These are phyloP conservation scores for Meloidogyne exigua DNA, from an alignment of 1,140 invertebrate species.

Conservation along the genomic window DNA sequence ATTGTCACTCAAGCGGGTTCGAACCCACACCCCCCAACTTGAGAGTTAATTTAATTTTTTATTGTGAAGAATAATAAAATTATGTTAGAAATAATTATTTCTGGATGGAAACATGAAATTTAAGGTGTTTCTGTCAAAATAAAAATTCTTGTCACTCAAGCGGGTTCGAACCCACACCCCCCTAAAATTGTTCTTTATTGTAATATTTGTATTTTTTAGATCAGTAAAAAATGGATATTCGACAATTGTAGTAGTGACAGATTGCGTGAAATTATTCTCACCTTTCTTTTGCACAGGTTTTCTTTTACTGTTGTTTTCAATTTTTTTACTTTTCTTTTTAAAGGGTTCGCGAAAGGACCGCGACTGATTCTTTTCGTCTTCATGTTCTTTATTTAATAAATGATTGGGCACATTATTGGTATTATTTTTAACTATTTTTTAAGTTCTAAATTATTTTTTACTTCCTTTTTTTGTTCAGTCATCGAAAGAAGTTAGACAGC, in stretches of 20 bases:
- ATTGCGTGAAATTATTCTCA: constrained; percentile 52
- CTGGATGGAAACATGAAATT: no score
- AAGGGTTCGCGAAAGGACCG: constrained; percentile 36
- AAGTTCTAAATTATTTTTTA: neutral
- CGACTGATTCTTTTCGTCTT: constrained; percentile 49
- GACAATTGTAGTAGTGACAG: constrained; percentile 55
- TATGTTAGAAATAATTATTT: no score
- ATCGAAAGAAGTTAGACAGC: constrained; percentile 53
- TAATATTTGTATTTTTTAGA: no score
- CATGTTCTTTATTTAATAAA: constrained; percentile 57
- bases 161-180: no score
- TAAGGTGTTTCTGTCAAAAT: no score
- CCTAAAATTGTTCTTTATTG: no score
- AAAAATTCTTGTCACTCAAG: no score
- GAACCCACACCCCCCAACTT: no score
- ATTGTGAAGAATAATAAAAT: no score
- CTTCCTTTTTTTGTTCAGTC: constrained; percentile 37
- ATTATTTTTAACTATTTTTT: constrained; percentile 26
- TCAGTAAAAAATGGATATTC: constrained; percentile 57
- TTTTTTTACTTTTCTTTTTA: neutral
- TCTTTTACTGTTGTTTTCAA: constrained; percentile 4
- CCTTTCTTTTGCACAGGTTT: constrained; percentile 51
- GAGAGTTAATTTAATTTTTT: no score
- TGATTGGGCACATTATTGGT: constrained; percentile 59
- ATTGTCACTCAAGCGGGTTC: no score